Evolutionary conservation across 2,888 invertebrate genomes (phyloP).

Genomic region (Troglohyphantes excavatus): DNA sequence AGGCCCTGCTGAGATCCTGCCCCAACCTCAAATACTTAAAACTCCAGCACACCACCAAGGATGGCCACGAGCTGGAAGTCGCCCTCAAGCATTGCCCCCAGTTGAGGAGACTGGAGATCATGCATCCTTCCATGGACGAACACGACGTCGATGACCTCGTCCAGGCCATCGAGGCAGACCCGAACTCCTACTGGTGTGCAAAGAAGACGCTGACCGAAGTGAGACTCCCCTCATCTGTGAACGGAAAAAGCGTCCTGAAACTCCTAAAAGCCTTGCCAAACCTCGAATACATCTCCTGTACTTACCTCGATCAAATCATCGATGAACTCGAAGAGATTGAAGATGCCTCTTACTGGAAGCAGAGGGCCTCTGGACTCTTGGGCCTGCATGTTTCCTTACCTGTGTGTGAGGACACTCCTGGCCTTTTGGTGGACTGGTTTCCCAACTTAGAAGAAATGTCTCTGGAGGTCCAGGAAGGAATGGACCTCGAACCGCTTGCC

Average conservation of each 20-base stretch:
- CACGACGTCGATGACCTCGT: conserved; percentile 74
- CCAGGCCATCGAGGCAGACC: conserved; percentile 21
- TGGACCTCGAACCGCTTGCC: conserved; percentile 77
- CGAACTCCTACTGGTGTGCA: conserved; percentile 24
- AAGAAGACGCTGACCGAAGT: conserved; percentile 64
- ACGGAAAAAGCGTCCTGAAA: conserved; percentile 74
- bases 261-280: conserved; percentile 78
- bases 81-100: conserved; percentile 76
- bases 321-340: conserved; percentile 74
- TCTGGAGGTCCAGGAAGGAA: conserved; percentile 80
- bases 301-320: conserved; percentile 79
- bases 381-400: conserved; percentile 78
- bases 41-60: conserved; percentile 79
- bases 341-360: conserved; percentile 54
- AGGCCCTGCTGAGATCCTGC: conserved; percentile 64
- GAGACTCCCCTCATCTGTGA: conserved; percentile 79
- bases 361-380: conserved; percentile 65
- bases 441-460: conserved; percentile 79
- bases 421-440: conserved; percentile 78
- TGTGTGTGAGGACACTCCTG: conserved; percentile 78
- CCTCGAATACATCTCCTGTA: conserved; percentile 78
- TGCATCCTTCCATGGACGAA: conserved; percentile 80
- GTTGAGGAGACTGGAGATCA: conserved; percentile 78
- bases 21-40: conserved; percentile 76
- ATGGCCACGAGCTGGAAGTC: conserved; percentile 74